Evolutionary conservation across 2,113 vertebrate genomes (phyloP).

Genomic region (cattle (Bos taurus)): ARS-UCD2.0 NC_037335.1:94733501-94734000

Average conservation of each 20-base stretch:
- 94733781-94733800: slow-evolving; percentile 56
- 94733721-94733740: slow-evolving; percentile 28
- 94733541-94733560: neutral
- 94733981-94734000: neutral
- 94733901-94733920: neutral
- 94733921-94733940: neutral
- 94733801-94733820: neutral
- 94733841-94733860: neutral
- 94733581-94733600: neutral
- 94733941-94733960: neutral
- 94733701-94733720: slow-evolving; percentile 4
- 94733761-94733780: neutral
- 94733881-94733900: neutral
- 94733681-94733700: neutral
- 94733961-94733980: neutral
- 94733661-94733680: neutral
- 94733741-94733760: slow-evolving; percentile 15
- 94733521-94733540: neutral
- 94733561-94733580: neutral
- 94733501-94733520: neutral
- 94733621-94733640: neutral
- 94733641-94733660: neutral
- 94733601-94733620: neutral
- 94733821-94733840: neutral
- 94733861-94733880: neutral